Base-by-base conservation (phyloP, 2,113 vertebrate species). In the Gnathonemus echidnorhynchus region DNA sequence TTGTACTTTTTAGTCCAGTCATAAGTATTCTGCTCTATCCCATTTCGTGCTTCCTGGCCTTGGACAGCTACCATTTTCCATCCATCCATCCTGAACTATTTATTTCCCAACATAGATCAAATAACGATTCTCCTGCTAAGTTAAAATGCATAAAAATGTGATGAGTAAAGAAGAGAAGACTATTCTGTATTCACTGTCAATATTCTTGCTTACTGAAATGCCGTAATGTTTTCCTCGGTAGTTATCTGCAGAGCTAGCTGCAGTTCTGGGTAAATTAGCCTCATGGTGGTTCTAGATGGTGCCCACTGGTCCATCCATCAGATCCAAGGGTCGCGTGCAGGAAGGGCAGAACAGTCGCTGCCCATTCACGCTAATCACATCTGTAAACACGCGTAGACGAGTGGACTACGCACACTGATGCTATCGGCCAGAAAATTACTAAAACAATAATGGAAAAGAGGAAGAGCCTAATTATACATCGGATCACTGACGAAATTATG, bases 381-480 rank as follows among this genome's bases (percentile, higher is more conserved):
- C 77, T 53, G 77, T 89, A 85, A 89, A 89, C 88, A 80, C 24
- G 17, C 17, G 80, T n/a, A 83, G 50, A 42, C 17, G 3, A 85
- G 89, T 27, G 48, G 89, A 35, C 21, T 13, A 15, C 10, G 46
- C 17, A 5, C 6, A 27, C 66, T 74, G 88, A 89, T 80, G 46
- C 5, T 77, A 80, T 89, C 66, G n/a, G 70, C 48, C n/a, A 15
- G n/a, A 77, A 27, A 13, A 88, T 77, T 50, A 31, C 39, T 42
- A 24, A 84, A 42, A 45, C 80, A 15, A 56, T 85, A 85, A 85
- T 27, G 19, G 39, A 42, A n/a, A 58, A 24, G 19, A 85, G 89
- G 89, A 89, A 85, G 50, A 27, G 13, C 2, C 39, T 45, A 85
- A 86, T 89, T 46, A 31, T 24, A 84, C 66, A 52, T 21, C 21